Percentiles rank a stretch among this genome's conserved stretches.
Conservation (phyloP, 2,113 vertebrate species). For the Anhinga rufa region DNA sequence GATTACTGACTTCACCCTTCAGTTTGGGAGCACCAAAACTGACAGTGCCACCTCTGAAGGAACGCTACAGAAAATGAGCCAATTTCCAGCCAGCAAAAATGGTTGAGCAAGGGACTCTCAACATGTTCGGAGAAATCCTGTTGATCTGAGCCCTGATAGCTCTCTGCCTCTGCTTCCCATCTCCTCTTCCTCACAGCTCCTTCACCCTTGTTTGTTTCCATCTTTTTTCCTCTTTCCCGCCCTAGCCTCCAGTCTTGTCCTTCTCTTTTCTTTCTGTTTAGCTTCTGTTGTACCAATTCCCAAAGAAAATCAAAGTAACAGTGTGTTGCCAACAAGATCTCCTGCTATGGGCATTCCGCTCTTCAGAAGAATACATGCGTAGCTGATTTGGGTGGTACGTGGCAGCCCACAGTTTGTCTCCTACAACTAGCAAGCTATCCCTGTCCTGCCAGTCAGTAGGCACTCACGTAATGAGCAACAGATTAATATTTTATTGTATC, state of each 20-base stretch:
- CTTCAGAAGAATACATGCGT: background rate
- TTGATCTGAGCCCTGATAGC: background rate
- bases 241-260: background rate
- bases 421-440: background rate
- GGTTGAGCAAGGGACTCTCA: background rate
- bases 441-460: background rate
- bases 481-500: background rate
- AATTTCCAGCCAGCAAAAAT: background rate
- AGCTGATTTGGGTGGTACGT: background rate
- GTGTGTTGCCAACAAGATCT: background rate
- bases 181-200: background rate
- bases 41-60: background rate
- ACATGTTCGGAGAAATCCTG: background rate
- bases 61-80: background rate
- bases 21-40: background rate
- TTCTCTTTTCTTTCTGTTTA: background rate
- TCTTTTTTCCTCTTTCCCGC: background rate
- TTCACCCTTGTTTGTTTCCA: background rate
- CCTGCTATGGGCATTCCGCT: background rate
- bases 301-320: background rate
- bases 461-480: background rate
- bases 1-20: background rate
- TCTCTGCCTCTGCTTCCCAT: background rate
- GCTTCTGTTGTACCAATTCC: background rate
- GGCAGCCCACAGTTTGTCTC: background rate